Percentiles rank a stretch among this genome's conserved stretches.
These are phyloP conservation scores for Chymomyza amoena DNA, from an alignment of 2,888 invertebrate species.

Conservation along the genomic window DNA sequence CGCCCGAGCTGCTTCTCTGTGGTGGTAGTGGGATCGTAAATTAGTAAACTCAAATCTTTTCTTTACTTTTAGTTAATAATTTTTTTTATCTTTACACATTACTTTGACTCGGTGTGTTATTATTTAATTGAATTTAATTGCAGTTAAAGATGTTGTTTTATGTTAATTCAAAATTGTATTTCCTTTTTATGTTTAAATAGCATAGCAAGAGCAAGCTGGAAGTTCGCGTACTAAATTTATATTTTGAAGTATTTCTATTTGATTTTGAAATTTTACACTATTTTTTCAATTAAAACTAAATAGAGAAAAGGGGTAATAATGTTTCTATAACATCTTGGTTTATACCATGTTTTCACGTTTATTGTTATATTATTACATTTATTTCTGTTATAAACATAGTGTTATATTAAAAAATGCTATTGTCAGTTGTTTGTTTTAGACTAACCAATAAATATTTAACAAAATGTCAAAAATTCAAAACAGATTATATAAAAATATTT, in stretches of 20 bases:
- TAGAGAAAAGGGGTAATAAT: background rate
- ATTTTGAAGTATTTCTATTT: too few relatives aligned
- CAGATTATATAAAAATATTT: background rate
- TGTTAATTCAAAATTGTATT: too few relatives aligned
- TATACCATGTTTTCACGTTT: constrained; percentile 14
- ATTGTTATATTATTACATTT: background rate
- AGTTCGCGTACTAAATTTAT: too few relatives aligned
- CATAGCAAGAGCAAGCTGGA: too few relatives aligned
- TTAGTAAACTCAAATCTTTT: background rate
- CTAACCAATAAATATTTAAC: background rate
- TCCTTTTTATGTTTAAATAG: too few relatives aligned
- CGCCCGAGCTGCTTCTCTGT: too few relatives aligned
- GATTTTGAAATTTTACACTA: too few relatives aligned
- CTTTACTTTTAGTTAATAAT: constrained; percentile 8
- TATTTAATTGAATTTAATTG: too few relatives aligned
- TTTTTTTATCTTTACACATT: too few relatives aligned
- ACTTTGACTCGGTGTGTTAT: too few relatives aligned
- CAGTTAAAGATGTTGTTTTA: too few relatives aligned
- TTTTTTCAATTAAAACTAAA: too few relatives aligned
- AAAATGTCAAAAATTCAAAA: background rate
- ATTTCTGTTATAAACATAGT: background rate
- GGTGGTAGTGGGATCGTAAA: background rate
- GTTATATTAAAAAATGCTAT: background rate
- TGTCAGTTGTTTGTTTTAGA: constrained; percentile 6
- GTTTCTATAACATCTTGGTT: constrained; percentile 23